Conservation (phyloP, 2,888 invertebrate species). For the Phengaris alcon region DNA sequence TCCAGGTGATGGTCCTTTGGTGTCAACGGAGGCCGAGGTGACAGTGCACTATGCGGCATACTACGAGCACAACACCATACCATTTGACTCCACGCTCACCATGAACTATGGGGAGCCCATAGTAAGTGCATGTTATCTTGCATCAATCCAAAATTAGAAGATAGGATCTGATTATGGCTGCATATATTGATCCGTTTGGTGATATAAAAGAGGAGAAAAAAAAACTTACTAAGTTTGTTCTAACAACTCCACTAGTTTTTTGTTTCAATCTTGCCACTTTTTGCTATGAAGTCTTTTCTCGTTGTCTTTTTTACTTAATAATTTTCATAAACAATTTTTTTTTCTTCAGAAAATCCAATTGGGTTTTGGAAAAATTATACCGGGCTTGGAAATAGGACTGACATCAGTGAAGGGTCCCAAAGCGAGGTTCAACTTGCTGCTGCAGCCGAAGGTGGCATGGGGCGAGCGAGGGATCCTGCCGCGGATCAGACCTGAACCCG, state of each 20-base stretch:
- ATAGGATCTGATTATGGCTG: no score
- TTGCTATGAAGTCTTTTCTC: no score
- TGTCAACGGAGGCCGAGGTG: conserved; percentile 61
- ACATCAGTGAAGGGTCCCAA: conserved; percentile 54
- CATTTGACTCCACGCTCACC: conserved; percentile 66
- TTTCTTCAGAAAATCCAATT: conserved; percentile 51
- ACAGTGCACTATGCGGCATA: conserved; percentile 66
- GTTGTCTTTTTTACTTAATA: background rate
- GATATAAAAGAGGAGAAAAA: no score
- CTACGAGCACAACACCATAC: conserved; percentile 62
- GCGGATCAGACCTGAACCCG: conserved; percentile 55
- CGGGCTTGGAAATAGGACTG: conserved; percentile 62
- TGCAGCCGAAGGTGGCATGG: conserved; percentile 60
- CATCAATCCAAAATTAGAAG: no score
- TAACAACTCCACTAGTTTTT: no score
- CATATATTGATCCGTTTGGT: no score
- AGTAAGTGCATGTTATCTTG: conserved; percentile 43
- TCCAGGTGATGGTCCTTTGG: conserved; percentile 58
- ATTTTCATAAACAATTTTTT: background rate
- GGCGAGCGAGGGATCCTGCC: conserved; percentile 56
- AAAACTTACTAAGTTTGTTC: no score
- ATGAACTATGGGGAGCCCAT: conserved; percentile 55
- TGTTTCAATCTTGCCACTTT: no score
- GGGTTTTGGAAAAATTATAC: conserved; percentile 51
- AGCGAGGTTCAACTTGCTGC: conserved; percentile 55